These are phyloP conservation scores for Heterochromis multidens DNA, from an alignment of 2,113 vertebrate species.

Conservation along the genomic window DNA sequence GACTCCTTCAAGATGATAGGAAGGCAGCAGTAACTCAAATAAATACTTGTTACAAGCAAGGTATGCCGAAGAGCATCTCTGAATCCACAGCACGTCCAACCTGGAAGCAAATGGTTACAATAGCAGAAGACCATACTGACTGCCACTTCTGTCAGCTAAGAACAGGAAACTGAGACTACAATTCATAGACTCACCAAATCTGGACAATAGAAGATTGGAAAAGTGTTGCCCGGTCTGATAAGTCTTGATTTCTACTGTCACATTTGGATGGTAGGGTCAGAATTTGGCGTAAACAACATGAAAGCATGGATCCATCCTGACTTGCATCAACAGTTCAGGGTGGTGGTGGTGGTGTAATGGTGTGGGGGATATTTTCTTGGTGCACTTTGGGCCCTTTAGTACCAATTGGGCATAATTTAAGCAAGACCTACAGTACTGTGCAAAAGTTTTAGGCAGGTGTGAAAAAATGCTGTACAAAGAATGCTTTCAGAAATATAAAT, in stretches of 20 bases:
- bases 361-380: too few relatives aligned
- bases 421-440: too few relatives aligned
- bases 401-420: too few relatives aligned
- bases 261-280: background rate
- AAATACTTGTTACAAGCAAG: background rate
- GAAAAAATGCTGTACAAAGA: too few relatives aligned
- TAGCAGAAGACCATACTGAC: background rate
- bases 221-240: background rate
- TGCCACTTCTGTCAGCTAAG: background rate
- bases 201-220: background rate
- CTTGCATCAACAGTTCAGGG: too few relatives aligned
- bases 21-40: background rate
- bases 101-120: background rate
- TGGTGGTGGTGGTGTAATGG: too few relatives aligned
- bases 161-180: background rate
- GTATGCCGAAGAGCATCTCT: background rate
- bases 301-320: background rate
- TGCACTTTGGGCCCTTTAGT: too few relatives aligned
- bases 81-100: background rate
- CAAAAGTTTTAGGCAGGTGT: too few relatives aligned
- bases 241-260: background rate
- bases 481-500: too few relatives aligned
- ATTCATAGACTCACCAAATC: background rate
- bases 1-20: background rate
- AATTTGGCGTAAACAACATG: background rate